phyloP scores from a whole-genome alignment of 2,888 invertebrate species.

The Anthrax anthrax region DNA sequence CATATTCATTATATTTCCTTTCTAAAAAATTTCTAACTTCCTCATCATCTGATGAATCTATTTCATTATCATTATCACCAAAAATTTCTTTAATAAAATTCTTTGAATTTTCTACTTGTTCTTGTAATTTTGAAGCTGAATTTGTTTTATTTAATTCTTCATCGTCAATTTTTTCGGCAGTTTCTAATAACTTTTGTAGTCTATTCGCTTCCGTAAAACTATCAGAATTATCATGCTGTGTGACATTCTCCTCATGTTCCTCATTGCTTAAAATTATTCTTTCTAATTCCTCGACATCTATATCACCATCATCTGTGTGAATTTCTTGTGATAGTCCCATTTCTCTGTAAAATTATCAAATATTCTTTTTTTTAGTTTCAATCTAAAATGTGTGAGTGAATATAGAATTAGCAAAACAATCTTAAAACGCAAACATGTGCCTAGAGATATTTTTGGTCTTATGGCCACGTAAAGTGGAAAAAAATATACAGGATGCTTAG shows the following conservation, averaged over 20 bases:
- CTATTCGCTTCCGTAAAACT: neutral
- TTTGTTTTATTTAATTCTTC: slow-evolving; percentile 15
- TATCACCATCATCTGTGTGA: slow-evolving; percentile 19
- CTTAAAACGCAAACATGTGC: no score
- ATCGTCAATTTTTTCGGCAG: slow-evolving; percentile 15
- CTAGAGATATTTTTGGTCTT: no score
- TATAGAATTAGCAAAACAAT: no score
- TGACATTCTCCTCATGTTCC: neutral
- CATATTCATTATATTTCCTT: slow-evolving; percentile 56
- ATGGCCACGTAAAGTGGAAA: no score
- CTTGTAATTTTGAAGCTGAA: no score
- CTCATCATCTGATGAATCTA: slow-evolving; percentile 72
- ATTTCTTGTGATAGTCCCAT: neutral
- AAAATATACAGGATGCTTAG: no score
- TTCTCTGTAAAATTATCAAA: neutral
- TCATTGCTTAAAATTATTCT: slow-evolving; percentile 6
- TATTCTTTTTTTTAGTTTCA: no score
- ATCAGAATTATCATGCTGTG: no score
- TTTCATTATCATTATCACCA: slow-evolving; percentile 14
- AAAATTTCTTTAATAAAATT: neutral
- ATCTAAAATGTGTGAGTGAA: no score
- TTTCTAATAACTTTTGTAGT: slow-evolving; percentile 16
- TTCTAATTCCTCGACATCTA: slow-evolving; percentile 19
- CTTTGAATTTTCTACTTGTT: neutral
- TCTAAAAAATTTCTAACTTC: slow-evolving; percentile 59